Base-by-base conservation (phyloP, 2,888 invertebrate species). In the Amphipoea lucens region DNA sequence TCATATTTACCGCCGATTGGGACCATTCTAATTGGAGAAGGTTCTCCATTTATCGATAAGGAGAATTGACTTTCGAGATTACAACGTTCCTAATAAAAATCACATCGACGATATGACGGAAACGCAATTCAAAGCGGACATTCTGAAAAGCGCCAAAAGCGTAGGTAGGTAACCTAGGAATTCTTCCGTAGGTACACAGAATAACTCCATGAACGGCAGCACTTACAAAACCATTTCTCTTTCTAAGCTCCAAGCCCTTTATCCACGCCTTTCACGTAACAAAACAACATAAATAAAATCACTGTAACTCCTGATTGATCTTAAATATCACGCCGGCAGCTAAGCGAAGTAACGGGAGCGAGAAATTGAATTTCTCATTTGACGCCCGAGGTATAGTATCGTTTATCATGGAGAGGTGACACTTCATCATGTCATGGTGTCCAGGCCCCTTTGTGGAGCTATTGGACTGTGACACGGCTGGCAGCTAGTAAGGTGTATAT, bases 301-400 rank as follows among this genome's bases (percentile, higher is more conserved):
- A 83, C 86, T 86, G 86, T 86, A 89, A 85, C 77, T 86, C 87
- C 85, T 90, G 90, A 90, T 90, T 86, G 86, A 90, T 90, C 88
- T 90, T 88, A 89, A 91, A 89, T 88, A 88, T 85, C 82, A 84
- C 76, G 86, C 88, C 87, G 83, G 84, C 88, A 86, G 89, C 80
- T 87, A 89, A 87, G 82, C 90, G 89, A 89, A 91, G 88, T 92
- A 94, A 94, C 94, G 94, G 94, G 92, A 95, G 94, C 95, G 93
- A 92, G 94, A 94, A 96, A 96, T 96, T 96, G 95, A 94, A 95
- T 96, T 96, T 95, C 95, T 95, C 94, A 95, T 95, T 95, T 95
- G 94, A 93, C 94, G 94, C 92, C 90, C 90, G 93, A 91, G 93
- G 92, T 93, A 90, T 87, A 60, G 71, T 71, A 91, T 95, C 96